Evolutionary conservation across 2,888 invertebrate genomes (phyloP), one percentile per base, ranked within the genome.

Genomic region (Erebia palarica): DNA sequence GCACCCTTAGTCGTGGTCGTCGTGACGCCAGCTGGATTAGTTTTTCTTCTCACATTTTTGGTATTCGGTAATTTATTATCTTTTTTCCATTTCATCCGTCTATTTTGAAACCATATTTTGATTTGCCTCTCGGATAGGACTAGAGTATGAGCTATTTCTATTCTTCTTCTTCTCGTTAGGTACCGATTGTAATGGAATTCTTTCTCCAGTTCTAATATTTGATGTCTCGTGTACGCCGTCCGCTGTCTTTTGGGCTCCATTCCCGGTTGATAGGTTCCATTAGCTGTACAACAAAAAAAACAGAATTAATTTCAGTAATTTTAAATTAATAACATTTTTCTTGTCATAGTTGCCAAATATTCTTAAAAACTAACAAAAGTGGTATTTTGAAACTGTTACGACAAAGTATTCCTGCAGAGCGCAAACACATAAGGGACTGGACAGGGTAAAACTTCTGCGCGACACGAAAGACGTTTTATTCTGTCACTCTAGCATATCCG

Each of bases 111-210:
- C 97, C 97, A 97, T 69, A 97, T 97, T 91, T 97, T 97, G 69
- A 97, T 96, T 88, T 97, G 97, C 73, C 96, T 91, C 82, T 97
- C 97, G 95, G 98, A 97, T 81, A 99, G 95, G 87, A 98, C 97
- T 88, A 99, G 95, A 80, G 98, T 97, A 92, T 99, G 99, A 60
- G 99, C 99, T 88, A 99, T 99, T 94, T 99, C 99, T 92, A 99
- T 98, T 87, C 99, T 95, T 93, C 99, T 95, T 88, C 99, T 95
- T 81, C 99, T 95, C 73, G 99, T 98, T 89, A 99, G 95, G 94
- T 99, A 99, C 85, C 98, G 96, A 94, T 99, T 99, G 95, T 97
- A 99, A 90, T 99, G 98, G 91, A 99, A 99, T 94, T 99, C 99
- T 89, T 99, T 99, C 89, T 99, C 99, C 84, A 99, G 94, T 92